These are phyloP conservation scores for Electrophaes corylata DNA, from an alignment of 2,888 invertebrate genomes.

Conservation along the genomic window DNA sequence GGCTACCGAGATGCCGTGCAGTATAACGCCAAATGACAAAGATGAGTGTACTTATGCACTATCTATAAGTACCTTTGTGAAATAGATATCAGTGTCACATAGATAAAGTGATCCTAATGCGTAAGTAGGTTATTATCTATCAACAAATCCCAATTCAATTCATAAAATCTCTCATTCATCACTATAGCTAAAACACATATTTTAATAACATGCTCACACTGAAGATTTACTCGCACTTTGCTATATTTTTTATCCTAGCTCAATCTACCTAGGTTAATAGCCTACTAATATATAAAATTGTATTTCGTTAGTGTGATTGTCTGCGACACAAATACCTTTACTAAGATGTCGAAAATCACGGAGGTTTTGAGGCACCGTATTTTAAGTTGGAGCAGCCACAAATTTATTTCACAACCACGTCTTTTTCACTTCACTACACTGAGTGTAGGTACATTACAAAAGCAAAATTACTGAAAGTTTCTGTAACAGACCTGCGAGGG, in stretches of 20 bases:
- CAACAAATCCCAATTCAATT: too few species aligned
- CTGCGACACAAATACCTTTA: neutral
- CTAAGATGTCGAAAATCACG: neutral
- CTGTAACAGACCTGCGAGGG: neutral
- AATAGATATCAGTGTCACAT: neutral
- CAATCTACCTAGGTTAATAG: too few species aligned
- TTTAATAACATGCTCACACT: too few species aligned
- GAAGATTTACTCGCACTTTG: too few species aligned
- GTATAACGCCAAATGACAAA: too few species aligned
- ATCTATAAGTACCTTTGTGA: neutral
- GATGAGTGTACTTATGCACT: too few species aligned
- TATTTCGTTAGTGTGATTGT: neutral
- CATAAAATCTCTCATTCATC: too few species aligned
- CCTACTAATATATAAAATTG: too few species aligned
- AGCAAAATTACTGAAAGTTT: neutral
- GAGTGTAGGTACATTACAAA: neutral
- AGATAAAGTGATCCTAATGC: neutral
- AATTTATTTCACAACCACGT: neutral
- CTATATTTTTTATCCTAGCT: too few species aligned
- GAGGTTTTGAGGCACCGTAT: neutral
- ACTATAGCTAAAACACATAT: too few species aligned
- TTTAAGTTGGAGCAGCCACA: neutral
- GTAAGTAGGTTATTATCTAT: neutral
- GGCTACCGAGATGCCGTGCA: too few species aligned
- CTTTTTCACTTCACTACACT: constrained; percentile 18